Conservation (phyloP, 2,113 vertebrate genomes). For the Centropristis striata region DNA sequence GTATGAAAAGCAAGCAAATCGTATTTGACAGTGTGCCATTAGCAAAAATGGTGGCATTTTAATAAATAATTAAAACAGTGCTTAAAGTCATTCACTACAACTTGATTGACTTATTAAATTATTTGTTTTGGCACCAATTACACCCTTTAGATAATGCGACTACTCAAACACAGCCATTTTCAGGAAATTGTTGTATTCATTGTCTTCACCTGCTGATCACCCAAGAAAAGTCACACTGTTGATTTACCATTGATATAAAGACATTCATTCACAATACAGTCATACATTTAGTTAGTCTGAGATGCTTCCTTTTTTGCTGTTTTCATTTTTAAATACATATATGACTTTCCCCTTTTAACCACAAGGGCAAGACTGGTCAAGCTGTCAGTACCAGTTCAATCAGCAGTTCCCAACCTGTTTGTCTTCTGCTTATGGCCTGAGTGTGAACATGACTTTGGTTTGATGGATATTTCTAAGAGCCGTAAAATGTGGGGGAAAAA, state of each 20-base stretch:
- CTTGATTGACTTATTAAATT: too few relatives aligned
- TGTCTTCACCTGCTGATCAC: slow-evolving; percentile 22
- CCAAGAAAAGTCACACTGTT: slow-evolving; percentile 12
- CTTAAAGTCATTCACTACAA: too few relatives aligned
- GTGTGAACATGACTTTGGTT: neutral
- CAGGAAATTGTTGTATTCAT: slow-evolving; percentile 36
- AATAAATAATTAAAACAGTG: neutral
- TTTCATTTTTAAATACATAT: neutral
- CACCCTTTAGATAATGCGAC: too few relatives aligned
- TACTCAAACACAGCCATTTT: too few relatives aligned
- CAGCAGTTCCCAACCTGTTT: neutral
- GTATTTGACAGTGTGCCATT: neutral
- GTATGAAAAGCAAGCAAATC: neutral
- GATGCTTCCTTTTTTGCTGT: neutral
- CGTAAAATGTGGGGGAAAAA: neutral
- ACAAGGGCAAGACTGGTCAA: neutral
- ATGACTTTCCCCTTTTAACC: neutral
- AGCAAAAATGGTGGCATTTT: neutral
- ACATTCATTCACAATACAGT: slow-evolving; percentile 10
- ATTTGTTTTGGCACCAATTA: too few relatives aligned
- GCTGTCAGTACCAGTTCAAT: neutral
- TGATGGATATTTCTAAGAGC: neutral
- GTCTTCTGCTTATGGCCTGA: neutral
- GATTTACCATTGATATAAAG: slow-evolving; percentile 25
- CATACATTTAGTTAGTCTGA: slow-evolving; percentile 16